A percentile compares a stretch with the other conserved stretches of the same genome.
These are phyloP conservation scores for Tapera naevia DNA, from an alignment of 2,797 vertebrate species.

Conservation along the genomic window DNA sequence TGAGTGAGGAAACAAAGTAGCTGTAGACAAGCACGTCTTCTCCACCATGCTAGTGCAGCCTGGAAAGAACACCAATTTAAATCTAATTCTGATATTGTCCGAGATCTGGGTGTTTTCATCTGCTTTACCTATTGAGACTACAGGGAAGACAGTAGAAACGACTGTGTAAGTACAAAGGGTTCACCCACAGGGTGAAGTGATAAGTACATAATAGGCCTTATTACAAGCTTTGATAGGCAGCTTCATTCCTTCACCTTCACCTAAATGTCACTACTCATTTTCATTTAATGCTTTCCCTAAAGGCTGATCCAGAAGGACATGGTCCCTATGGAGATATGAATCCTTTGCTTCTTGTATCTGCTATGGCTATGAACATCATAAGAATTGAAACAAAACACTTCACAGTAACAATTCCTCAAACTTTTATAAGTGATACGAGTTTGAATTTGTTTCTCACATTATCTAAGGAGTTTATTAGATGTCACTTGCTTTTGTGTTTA, in stretches of 20 bases:
- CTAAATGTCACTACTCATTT: neutral
- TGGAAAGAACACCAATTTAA: neutral
- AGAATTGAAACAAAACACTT: neutral
- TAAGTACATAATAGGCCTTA: neutral
- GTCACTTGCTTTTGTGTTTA: neutral
- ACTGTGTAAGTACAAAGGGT: neutral
- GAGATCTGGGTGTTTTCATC: neutral
- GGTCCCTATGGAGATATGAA: neutral
- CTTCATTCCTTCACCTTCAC: neutral
- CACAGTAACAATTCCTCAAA: neutral
- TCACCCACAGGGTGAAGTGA: neutral
- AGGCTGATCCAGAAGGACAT: neutral
- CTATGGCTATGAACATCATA: neutral
- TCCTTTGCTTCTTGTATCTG: neutral
- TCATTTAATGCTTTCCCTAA: neutral
- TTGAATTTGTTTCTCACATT: neutral
- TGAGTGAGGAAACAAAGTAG: neutral
- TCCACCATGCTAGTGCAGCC: neutral
- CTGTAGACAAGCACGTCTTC: no score
- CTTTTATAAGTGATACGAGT: neutral
- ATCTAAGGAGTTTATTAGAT: neutral
- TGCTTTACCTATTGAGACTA: neutral
- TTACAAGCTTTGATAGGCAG: neutral
- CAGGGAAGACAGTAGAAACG: neutral
- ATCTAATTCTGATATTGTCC: accelerated